Evolutionary conservation across 2,888 invertebrate species (phyloP).

Genomic region (Sinopyrophorus schimmeli): DNA sequence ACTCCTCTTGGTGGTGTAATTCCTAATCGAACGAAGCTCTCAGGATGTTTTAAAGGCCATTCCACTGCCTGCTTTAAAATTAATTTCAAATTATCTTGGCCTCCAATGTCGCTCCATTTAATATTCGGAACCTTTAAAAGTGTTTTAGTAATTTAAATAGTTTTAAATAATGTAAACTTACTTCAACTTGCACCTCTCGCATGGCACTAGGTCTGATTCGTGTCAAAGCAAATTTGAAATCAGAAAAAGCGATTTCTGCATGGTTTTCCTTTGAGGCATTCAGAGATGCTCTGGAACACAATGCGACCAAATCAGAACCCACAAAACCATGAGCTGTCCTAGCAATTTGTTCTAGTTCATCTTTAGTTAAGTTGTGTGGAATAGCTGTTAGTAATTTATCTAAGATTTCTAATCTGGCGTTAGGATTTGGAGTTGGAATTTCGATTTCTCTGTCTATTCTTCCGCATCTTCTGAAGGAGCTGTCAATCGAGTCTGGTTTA

Average conservation of each 20-base stretch:
- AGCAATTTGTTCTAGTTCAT: slow-evolving; percentile 67
- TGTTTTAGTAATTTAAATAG: neutral
- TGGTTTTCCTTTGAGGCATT: slow-evolving; percentile 59
- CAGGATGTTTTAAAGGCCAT: slow-evolving; percentile 89
- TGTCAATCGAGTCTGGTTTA: slow-evolving; percentile 75
- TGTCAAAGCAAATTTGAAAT: slow-evolving; percentile 68
- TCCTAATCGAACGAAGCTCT: slow-evolving; percentile 78
- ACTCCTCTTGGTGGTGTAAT: slow-evolving; percentile 87
- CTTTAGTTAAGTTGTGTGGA: slow-evolving; percentile 59
- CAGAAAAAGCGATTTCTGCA: slow-evolving; percentile 50
- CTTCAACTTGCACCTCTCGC: slow-evolving; percentile 85
- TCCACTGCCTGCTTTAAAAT: slow-evolving; percentile 88
- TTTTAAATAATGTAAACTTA: slow-evolving; percentile 44
- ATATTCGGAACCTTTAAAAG: slow-evolving; percentile 68
- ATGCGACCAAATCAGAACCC: slow-evolving; percentile 80
- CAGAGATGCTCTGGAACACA: slow-evolving; percentile 75
- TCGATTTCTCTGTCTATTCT: slow-evolving; percentile 82
- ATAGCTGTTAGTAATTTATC: slow-evolving; percentile 63
- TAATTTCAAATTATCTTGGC: slow-evolving; percentile 82
- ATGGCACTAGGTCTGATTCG: slow-evolving; percentile 86
- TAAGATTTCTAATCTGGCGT: slow-evolving; percentile 69
- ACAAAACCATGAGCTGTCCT: slow-evolving; percentile 86
- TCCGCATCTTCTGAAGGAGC: slow-evolving; percentile 76
- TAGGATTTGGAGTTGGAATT: slow-evolving; percentile 72
- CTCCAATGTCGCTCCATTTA: slow-evolving; percentile 92